Evolutionary conservation across 2,888 invertebrate genomes (phyloP).

Genomic region (Spatulosminthurus flaviceps): DNA sequence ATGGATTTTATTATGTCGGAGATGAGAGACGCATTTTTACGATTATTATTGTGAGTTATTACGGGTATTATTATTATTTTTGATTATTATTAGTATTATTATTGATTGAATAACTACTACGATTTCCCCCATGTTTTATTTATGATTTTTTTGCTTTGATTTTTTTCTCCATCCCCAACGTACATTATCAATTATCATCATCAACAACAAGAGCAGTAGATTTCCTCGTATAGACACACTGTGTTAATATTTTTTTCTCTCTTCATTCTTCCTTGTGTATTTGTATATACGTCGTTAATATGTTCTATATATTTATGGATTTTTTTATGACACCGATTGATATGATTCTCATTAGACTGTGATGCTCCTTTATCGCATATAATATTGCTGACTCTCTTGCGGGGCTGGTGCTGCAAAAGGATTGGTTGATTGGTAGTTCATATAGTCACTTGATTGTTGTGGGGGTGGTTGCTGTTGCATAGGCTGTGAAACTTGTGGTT

Average conservation of each 20-base stretch:
- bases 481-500: constrained; percentile 13
- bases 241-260: no score
- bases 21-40: constrained; percentile 10
- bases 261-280: neutral
- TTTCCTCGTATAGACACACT: no score
- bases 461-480: constrained; percentile 12
- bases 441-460: constrained; percentile 16
- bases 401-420: constrained; percentile 23
- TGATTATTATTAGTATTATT: neutral
- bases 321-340: constrained; percentile 22
- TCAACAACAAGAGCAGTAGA: no score
- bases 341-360: constrained; percentile 39
- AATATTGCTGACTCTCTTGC: constrained; percentile 45
- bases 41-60: constrained; percentile 14
- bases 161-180: neutral
- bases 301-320: neutral
- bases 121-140: constrained; percentile 1
- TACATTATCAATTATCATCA: no score
- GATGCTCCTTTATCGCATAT: constrained; percentile 51
- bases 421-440: constrained; percentile 46
- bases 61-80: constrained; percentile 1
- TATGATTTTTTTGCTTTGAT: neutral
- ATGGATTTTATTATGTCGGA: no score
- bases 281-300: neutral
- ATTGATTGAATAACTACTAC: constrained; percentile 3